Evolutionary conservation across 2,113 vertebrate genomes (phyloP).

Genomic region (Ascaphus truei): DNA sequence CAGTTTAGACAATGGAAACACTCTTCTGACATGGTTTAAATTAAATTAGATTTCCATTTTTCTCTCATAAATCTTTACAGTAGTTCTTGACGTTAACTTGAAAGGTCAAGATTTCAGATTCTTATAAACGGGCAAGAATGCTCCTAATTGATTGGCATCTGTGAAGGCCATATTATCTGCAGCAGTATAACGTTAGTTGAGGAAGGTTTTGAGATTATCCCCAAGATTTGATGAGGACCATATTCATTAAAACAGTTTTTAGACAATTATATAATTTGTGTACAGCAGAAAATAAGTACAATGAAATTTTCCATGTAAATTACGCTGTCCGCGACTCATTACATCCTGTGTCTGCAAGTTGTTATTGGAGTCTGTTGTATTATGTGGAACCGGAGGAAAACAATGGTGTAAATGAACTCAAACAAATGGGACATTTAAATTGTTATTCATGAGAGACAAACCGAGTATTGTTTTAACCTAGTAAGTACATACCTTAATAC

Average conservation of each 20-base stretch:
- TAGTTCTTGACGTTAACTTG: slow-evolving; percentile 56
- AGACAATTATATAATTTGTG: slow-evolving; percentile 14
- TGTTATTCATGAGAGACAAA: slow-evolving; percentile 19
- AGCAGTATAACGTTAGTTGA: not conserved
- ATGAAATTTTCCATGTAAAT: slow-evolving; percentile 18
- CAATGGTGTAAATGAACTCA: not conserved
- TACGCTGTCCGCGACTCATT: slow-evolving; percentile 11
- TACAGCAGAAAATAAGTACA: slow-evolving; percentile 16
- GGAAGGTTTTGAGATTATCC: not conserved
- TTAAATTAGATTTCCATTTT: slow-evolving; percentile 61
- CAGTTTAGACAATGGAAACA: slow-evolving; percentile 47
- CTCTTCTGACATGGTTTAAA: slow-evolving; percentile 59
- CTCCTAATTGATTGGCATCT: slow-evolving; percentile 8
- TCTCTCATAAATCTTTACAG: slow-evolving; percentile 54
- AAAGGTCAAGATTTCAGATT: slow-evolving; percentile 52
- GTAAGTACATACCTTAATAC: slow-evolving; percentile 47
- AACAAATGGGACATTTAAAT: slow-evolving; percentile 12
- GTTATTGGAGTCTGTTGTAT: slow-evolving; percentile 26
- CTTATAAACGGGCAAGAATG: slow-evolving; percentile 51
- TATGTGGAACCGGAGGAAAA: not conserved
- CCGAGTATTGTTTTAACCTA: slow-evolving; percentile 41
- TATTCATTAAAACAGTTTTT: slow-evolving; percentile 25
- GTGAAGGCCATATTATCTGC: not conserved
- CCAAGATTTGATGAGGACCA: not conserved
- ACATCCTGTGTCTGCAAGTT: slow-evolving; percentile 31